A percentile compares a stretch with the other conserved stretches of the same genome.
Evolutionary conservation across 2,888 invertebrate species (phyloP).

Genomic region (Pherbina coryleti): DNA sequence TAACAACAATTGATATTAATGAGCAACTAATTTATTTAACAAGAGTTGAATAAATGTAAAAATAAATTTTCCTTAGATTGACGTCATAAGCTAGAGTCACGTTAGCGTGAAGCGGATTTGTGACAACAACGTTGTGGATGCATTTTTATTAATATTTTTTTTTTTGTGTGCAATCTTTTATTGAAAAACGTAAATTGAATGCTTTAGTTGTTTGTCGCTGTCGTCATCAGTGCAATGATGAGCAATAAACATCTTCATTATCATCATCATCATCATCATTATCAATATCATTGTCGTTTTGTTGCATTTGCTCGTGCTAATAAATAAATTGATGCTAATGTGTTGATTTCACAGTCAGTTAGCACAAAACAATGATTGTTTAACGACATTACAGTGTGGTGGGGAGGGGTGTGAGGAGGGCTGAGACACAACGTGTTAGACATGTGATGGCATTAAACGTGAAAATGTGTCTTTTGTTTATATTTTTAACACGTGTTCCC

Average conservation of each 20-base stretch:
- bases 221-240: too few relatives aligned
- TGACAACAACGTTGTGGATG: neutral
- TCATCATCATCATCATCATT: neutral
- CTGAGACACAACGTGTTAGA: too few relatives aligned
- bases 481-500: too few relatives aligned
- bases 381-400: too few relatives aligned
- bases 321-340: constrained; percentile 24
- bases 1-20: neutral
- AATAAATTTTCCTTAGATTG: neutral
- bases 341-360: neutral
- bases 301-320: constrained; percentile 6
- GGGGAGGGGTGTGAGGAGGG: too few relatives aligned
- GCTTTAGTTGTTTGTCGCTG: too few relatives aligned
- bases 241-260: neutral
- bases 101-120: neutral
- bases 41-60: neutral
- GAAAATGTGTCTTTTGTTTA: too few relatives aligned
- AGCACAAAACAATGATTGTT: too few relatives aligned
- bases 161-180: neutral
- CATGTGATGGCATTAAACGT: too few relatives aligned
- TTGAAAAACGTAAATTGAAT: too few relatives aligned
- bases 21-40: neutral
- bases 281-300: neutral
- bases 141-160: neutral
- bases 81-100: neutral